Evolutionary conservation across 2,797 vertebrate species (phyloP).

Genomic region (Pseudochirops cupreus): DNA sequence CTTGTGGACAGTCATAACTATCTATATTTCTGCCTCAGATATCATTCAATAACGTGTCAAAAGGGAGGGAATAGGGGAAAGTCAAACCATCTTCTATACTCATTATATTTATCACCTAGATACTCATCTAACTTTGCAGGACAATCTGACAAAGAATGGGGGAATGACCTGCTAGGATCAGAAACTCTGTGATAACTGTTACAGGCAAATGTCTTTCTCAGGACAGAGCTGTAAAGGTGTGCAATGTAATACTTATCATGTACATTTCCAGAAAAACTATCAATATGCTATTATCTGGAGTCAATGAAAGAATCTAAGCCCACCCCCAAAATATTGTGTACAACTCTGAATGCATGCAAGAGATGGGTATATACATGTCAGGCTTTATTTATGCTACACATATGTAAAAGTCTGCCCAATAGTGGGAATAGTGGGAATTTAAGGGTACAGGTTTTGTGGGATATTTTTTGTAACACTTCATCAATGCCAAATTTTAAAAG

Average conservation of each 20-base stretch:
- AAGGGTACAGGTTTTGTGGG: background rate
- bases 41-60: background rate
- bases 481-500: background rate
- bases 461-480: background rate
- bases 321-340: background rate
- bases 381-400: background rate
- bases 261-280: background rate
- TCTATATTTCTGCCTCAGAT: background rate
- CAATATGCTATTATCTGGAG: background rate
- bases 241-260: background rate
- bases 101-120: background rate
- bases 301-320: background rate
- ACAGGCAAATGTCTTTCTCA: background rate
- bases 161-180: background rate
- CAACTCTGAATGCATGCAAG: background rate
- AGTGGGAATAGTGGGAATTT: background rate
- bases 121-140: background rate
- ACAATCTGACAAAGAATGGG: background rate
- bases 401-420: background rate
- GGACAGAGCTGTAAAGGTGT: background rate
- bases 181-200: background rate
- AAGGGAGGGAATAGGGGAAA: background rate
- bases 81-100: background rate
- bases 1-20: background rate
- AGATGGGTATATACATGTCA: background rate